These are phyloP conservation scores for Littorina saxatilis DNA, from an alignment of 1,140 invertebrate genomes.

Conservation along the genomic window DNA sequence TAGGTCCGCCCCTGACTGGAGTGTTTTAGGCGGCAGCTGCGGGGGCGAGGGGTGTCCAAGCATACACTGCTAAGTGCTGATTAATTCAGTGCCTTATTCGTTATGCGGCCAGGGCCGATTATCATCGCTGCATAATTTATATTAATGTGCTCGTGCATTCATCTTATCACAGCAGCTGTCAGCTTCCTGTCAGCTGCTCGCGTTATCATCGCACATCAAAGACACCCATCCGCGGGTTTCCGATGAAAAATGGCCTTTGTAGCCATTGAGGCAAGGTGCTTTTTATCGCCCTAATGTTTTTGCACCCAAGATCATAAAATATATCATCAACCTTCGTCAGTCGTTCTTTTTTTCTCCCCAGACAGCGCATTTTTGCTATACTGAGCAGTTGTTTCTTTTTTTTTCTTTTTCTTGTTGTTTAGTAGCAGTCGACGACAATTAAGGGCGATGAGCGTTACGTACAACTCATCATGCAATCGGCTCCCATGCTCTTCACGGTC, in stretches of 20 bases:
- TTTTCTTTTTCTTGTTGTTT: too few species aligned
- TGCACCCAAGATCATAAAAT: constrained; percentile 7
- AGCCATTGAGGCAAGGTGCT: constrained; percentile 28
- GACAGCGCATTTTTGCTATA: too few species aligned
- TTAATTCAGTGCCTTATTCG: constrained; percentile 34
- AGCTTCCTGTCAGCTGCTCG: constrained; percentile 9
- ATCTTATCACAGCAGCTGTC: constrained; percentile 35
- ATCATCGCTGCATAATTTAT: constrained; percentile 39
- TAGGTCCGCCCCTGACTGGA: too few species aligned
- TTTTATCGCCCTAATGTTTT: constrained; percentile 28
- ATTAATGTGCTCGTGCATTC: constrained; percentile 35
- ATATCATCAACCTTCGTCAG: neutral
- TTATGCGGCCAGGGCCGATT: constrained; percentile 33
- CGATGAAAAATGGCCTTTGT: constrained; percentile 33
- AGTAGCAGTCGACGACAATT: too few species aligned
- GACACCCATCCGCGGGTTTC: constrained; percentile 16
- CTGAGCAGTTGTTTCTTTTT: too few species aligned
- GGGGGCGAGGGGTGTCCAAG: neutral
- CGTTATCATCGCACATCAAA: constrained; percentile 29
- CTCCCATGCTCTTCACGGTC: neutral
- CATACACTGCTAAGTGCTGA: constrained; percentile 11
- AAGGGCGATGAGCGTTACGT: too few species aligned
- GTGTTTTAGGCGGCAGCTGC: neutral
- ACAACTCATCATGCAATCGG: neutral
- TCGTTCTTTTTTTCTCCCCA: too few species aligned